Evolutionary conservation across 1,140 invertebrate genomes (phyloP).

Genomic region (Drosophila orena): DNA sequence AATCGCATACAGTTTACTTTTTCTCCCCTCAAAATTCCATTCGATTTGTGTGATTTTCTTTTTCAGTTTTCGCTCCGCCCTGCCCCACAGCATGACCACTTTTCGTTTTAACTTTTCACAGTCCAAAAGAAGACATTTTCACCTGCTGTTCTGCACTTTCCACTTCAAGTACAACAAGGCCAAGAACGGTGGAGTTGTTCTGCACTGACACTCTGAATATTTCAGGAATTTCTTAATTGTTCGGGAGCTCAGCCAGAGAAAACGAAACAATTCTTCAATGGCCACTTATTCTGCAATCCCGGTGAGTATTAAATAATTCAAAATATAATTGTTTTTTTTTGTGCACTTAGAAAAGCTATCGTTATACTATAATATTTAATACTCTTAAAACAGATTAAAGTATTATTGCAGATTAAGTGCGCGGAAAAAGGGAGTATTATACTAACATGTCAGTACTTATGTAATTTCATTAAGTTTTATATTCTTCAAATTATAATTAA

Average conservation of each 20-base stretch:
- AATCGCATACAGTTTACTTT: conserved; percentile 11
- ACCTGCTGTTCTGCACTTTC: conserved; percentile 20
- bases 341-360: neutral
- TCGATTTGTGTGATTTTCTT: conserved; percentile 20
- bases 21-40: conserved; percentile 6
- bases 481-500: neutral
- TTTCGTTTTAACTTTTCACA: conserved; percentile 11
- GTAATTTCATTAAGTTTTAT: too few species aligned
- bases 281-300: conserved; percentile 24
- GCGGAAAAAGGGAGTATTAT: too few species aligned
- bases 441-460: too few species aligned
- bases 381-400: neutral
- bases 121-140: conserved; percentile 23
- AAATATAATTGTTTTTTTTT: conserved; percentile 30
- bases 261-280: conserved; percentile 25
- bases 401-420: neutral
- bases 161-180: conserved; percentile 19
- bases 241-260: conserved; percentile 16
- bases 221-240: conserved; percentile 79
- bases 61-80: conserved; percentile 6
- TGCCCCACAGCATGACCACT: conserved; percentile 22
- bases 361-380: neutral
- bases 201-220: conserved; percentile 56
- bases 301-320: conserved; percentile 73
- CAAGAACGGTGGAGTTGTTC: conserved; percentile 39